Percentiles rank a stretch among this genome's conserved stretches.
These are phyloP conservation scores for Drosophila leonis DNA, from an alignment of 2,888 invertebrate species.

Conservation along the genomic window DNA sequence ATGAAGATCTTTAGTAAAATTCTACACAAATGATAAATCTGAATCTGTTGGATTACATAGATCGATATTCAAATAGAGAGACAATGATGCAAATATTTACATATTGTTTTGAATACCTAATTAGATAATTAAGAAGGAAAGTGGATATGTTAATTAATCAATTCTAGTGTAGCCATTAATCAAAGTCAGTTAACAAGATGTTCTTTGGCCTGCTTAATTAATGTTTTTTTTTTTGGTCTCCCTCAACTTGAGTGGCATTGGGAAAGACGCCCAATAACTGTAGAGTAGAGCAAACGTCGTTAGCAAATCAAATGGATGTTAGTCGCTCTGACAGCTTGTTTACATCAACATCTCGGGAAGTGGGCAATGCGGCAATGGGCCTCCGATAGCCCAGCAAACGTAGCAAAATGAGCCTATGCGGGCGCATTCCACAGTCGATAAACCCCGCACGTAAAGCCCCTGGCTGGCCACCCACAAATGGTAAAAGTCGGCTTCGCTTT, in stretches of 20 bases:
- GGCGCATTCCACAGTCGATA: slow-evolving; percentile 32
- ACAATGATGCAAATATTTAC: not conserved
- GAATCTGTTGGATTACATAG: not conserved
- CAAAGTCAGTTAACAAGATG: slow-evolving; percentile 27
- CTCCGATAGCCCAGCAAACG: slow-evolving; percentile 39
- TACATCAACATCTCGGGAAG: slow-evolving; percentile 59
- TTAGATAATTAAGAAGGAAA: not conserved
- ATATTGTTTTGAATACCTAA: not conserved
- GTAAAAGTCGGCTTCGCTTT: not conserved
- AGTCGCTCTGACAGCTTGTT: slow-evolving; percentile 74
- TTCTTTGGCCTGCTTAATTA: slow-evolving; percentile 23
- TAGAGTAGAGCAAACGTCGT: slow-evolving; percentile 48
- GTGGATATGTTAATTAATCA: not conserved
- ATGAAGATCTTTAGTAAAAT: not conserved
- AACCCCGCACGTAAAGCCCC: slow-evolving; percentile 3
- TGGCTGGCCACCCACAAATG: slow-evolving; percentile 4
- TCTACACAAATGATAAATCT: not conserved
- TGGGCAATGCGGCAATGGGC: slow-evolving; percentile 28
- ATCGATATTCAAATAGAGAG: not conserved
- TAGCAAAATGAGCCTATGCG: slow-evolving; percentile 44
- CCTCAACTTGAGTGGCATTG: slow-evolving; percentile 3
- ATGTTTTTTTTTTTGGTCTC: slow-evolving; percentile 14
- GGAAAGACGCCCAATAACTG: not conserved
- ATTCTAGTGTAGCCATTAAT: slow-evolving; percentile 7
- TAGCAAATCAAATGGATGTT: slow-evolving; percentile 70